Evolutionary conservation across 2,888 invertebrate genomes (phyloP).

Genomic region (Eupelmus urozonus): DNA sequence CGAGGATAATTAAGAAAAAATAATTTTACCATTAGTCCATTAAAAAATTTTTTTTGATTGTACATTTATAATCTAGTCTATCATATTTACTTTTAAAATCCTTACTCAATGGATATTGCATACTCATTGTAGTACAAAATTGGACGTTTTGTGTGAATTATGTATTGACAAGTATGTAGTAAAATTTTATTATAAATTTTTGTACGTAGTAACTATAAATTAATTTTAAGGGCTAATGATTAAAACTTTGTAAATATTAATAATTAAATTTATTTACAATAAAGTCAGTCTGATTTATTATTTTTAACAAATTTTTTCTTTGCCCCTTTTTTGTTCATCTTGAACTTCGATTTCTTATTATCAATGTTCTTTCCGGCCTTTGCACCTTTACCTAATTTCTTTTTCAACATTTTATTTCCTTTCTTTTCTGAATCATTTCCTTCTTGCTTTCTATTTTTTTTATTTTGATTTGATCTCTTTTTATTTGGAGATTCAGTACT

Average conservation of each 20-base stretch:
- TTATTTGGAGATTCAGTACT: not conserved
- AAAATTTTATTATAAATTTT: not conserved
- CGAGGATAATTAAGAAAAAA: too few relatives aligned
- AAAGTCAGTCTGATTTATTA: slow-evolving; percentile 40
- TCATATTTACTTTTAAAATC: too few relatives aligned
- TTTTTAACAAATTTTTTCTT: slow-evolving; percentile 23
- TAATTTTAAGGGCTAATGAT: too few relatives aligned
- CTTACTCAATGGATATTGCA: too few relatives aligned
- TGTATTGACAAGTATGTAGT: not conserved
- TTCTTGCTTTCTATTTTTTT: not conserved
- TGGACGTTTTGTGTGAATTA: not conserved
- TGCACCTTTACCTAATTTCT: slow-evolving; percentile 21
- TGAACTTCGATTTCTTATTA: slow-evolving; percentile 19
- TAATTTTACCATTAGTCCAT: too few relatives aligned
- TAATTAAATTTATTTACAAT: slow-evolving; percentile 30
- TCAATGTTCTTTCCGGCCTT: not conserved
- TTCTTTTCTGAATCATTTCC: not conserved
- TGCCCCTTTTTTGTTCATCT: slow-evolving; percentile 22
- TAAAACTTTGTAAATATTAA: slow-evolving; percentile 21
- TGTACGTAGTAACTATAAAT: not conserved
- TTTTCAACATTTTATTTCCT: slow-evolving; percentile 17
- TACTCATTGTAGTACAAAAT: not conserved
- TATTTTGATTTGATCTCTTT: not conserved
- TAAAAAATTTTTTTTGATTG: too few relatives aligned
- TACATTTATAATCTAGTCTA: too few relatives aligned